These are phyloP conservation scores for Drosophila guanche DNA, from an alignment of 1,140 invertebrate species.

Conservation along the genomic window DNA sequence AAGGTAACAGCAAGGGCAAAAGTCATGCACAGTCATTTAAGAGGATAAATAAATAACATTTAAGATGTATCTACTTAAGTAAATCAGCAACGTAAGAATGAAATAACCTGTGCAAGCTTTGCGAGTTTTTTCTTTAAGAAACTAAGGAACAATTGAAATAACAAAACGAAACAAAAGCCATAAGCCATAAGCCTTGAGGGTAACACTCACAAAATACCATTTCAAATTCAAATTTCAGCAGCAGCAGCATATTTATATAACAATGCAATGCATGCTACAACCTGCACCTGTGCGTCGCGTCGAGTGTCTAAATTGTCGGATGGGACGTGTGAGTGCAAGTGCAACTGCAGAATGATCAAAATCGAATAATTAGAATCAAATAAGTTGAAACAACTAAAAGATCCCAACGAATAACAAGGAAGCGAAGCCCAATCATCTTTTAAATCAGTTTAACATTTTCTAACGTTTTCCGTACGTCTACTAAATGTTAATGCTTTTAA, in stretches of 20 bases:
- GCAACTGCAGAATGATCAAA: conserved; percentile 15
- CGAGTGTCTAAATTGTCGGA: conserved; percentile 38
- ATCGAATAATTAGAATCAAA: conserved; percentile 19
- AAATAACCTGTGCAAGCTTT: background rate
- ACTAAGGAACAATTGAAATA: conserved; percentile 5
- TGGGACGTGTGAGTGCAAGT: conserved; percentile 6
- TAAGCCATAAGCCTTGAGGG: conserved; percentile 26
- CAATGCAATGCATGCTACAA: background rate
- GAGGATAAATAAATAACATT: no score
- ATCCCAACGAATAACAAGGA: no score
- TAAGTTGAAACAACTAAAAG: no score
- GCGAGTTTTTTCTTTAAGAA: background rate
- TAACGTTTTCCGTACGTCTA: no score
- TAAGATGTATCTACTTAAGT: no score
- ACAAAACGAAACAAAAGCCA: conserved; percentile 1
- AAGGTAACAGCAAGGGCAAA: no score
- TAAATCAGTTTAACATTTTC: no score
- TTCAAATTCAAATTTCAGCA: conserved; percentile 11
- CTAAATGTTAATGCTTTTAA: no score
- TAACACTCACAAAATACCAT: conserved; percentile 8
- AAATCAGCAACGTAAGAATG: no score
- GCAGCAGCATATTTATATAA: conserved; percentile 32
- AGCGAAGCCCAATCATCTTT: no score
- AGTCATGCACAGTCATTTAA: no score
- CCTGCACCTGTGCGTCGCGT: conserved; percentile 39